Evolutionary conservation across 2,797 vertebrate genomes (phyloP).

Genomic region (Tympanoctomys barrerae): DNA sequence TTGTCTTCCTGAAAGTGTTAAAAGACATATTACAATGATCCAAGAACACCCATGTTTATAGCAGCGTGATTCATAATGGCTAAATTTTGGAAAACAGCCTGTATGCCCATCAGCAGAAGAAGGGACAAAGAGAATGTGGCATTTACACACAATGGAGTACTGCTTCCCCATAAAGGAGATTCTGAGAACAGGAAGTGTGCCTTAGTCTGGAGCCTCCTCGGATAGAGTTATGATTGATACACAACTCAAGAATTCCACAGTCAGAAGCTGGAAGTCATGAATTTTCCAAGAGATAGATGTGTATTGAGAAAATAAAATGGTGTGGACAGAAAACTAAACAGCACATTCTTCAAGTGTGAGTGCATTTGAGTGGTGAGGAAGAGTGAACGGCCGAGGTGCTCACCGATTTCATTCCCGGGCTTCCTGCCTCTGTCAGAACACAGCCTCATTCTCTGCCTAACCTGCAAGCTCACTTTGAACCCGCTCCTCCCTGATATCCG

Average conservation of each 20-base stretch:
- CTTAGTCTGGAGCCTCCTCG: background rate
- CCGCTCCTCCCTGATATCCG: constrained; percentile 19
- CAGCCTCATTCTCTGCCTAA: background rate
- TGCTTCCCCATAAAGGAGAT: background rate
- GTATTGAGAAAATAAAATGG: constrained; percentile 58
- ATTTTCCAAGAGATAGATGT: constrained; percentile 43
- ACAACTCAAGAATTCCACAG: constrained; percentile 41
- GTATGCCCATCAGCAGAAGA: background rate
- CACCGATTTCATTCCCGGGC: background rate
- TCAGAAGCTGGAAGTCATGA: constrained; percentile 42
- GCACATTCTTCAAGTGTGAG: constrained; percentile 32
- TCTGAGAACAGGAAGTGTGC: background rate
- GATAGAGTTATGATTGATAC: background rate
- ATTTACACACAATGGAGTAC: background rate
- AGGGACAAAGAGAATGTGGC: background rate
- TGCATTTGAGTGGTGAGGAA: background rate
- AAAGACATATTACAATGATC: background rate
- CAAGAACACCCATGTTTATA: background rate
- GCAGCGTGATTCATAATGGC: background rate
- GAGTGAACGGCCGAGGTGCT: background rate
- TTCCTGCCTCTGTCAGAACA: background rate
- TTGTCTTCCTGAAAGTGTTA: background rate
- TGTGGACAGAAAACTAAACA: constrained; percentile 9
- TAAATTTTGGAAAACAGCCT: background rate
- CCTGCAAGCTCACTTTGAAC: background rate